Evolutionary conservation across 2,113 vertebrate genomes (phyloP).

Genomic region (Calyptomena viridis): DNA sequence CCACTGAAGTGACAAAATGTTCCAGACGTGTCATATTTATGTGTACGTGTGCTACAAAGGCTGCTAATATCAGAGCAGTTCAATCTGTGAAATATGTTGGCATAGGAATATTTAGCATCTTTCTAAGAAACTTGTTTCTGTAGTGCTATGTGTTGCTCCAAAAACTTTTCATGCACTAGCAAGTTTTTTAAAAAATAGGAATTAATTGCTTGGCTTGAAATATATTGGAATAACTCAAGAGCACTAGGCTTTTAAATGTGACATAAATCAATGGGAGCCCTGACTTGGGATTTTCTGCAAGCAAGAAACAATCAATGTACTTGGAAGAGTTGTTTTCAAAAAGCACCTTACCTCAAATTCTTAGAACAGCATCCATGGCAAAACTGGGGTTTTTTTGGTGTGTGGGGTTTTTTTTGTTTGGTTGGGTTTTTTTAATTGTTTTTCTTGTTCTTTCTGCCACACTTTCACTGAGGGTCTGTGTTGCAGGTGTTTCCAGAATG

Average conservation of each 20-base stretch:
- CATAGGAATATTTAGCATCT: background rate
- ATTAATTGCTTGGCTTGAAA: conserved; percentile 66
- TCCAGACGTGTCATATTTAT: background rate
- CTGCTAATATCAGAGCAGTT: background rate
- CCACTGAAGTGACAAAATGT: background rate
- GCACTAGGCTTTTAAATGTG: conserved; percentile 65
- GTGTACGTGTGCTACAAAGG: background rate
- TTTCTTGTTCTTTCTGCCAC: background rate
- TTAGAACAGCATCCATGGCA: conserved; percentile 13
- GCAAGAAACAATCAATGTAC: conserved; percentile 70
- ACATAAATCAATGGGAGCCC: conserved; percentile 71
- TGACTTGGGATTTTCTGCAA: conserved; percentile 70
- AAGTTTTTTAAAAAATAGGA: conserved; percentile 19
- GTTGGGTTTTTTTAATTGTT: background rate
- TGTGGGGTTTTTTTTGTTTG: no score
- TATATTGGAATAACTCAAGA: conserved; percentile 68
- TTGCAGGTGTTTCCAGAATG: background rate
- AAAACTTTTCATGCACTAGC: conserved; percentile 22
- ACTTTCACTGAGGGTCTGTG: background rate
- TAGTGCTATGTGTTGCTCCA: background rate
- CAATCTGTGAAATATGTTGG: conserved; percentile 31
- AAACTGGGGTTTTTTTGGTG: conserved; percentile 17
- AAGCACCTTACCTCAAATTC: conserved; percentile 50
- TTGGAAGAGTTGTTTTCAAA: conserved; percentile 55
- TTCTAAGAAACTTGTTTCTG: conserved; percentile 36